phyloP scores from a whole-genome alignment of 2,888 invertebrate species.

The Platycnemis pennipes region DNA sequence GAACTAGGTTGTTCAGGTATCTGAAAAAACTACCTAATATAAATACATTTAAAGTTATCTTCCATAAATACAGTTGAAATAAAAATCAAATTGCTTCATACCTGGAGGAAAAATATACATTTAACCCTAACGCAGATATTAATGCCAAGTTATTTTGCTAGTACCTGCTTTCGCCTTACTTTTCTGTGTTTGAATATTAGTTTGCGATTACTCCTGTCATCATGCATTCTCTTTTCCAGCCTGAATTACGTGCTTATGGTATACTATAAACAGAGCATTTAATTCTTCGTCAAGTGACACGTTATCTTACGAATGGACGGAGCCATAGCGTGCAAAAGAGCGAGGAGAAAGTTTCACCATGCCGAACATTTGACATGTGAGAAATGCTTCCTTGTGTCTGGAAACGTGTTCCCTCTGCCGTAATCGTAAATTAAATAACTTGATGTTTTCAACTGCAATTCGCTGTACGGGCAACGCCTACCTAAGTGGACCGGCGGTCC shows the following conservation, averaged over 20 bases:
- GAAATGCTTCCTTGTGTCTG: background rate
- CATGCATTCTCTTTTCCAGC: background rate
- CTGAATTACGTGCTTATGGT: background rate
- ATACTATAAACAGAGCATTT: background rate
- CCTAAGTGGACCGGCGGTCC: background rate
- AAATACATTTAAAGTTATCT: too few species aligned
- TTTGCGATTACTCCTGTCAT: background rate
- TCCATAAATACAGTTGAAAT: too few species aligned
- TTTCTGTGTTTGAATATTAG: background rate
- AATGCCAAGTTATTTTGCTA: too few species aligned
- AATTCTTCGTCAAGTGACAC: background rate
- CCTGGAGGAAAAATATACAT: too few species aligned
- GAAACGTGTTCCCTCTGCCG: background rate
- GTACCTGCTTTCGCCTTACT: background rate
- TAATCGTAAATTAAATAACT: constrained; percentile 12
- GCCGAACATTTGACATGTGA: background rate
- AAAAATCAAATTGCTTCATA: too few species aligned
- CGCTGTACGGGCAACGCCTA: background rate
- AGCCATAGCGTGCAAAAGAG: background rate
- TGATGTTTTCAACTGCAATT: background rate
- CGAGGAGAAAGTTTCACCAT: background rate
- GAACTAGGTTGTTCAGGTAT: too few species aligned
- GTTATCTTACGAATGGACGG: background rate
- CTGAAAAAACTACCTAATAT: too few species aligned
- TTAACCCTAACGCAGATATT: too few species aligned